Conservation (phyloP, 2,888 invertebrate genomes). For the Eupithecia centaureata region DNA sequence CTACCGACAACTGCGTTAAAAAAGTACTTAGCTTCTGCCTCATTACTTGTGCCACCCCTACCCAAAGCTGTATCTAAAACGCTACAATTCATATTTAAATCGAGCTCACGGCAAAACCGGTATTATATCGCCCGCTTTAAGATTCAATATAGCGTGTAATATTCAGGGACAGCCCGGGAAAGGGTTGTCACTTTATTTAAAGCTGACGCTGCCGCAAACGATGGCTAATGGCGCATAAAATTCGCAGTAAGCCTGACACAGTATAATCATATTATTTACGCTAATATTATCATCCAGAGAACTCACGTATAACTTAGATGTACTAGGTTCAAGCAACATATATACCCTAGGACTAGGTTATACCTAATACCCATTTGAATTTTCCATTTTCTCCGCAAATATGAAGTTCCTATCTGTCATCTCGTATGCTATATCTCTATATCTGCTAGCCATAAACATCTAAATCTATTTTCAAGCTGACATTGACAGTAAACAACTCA, state of each 20-base stretch:
- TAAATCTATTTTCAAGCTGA: neutral
- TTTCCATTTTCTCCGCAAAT: neutral
- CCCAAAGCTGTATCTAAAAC: constrained; percentile 60
- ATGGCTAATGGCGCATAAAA: constrained; percentile 79
- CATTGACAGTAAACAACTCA: neutral
- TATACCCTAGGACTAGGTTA: too few species aligned
- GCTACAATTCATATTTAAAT: constrained; percentile 61
- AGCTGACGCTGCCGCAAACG: constrained; percentile 74
- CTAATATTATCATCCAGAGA: constrained; percentile 53
- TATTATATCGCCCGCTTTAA: constrained; percentile 49
- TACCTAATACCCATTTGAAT: neutral
- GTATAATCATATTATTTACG: constrained; percentile 68
- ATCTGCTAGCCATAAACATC: neutral
- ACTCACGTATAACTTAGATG: neutral
- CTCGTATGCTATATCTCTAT: neutral
- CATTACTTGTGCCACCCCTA: constrained; percentile 63
- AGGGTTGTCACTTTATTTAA: constrained; percentile 77
- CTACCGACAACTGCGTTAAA: constrained; percentile 44
- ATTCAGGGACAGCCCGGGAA: constrained; percentile 52
- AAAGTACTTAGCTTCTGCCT: constrained; percentile 59
- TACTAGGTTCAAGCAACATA: too few species aligned
- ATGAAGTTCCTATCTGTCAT: neutral
- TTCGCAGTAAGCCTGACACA: constrained; percentile 68
- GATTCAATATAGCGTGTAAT: constrained; percentile 53
- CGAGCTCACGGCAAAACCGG: constrained; percentile 46